phyloP scores from a whole-genome alignment of 1,140 invertebrate genomes.

The Magallana ariakensis region DNA sequence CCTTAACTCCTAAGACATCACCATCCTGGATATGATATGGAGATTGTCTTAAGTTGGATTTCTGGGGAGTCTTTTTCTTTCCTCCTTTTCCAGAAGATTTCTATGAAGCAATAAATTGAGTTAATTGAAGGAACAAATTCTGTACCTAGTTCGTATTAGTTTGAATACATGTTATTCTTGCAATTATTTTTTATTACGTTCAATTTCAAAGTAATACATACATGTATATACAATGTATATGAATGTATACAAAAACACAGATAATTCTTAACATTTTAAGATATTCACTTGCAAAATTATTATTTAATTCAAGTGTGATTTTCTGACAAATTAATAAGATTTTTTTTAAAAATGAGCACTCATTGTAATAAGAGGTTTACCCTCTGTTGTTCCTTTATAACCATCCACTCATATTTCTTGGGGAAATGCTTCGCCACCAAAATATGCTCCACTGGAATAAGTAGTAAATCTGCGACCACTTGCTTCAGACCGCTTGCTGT shows the following conservation, averaged over 20 bases:
- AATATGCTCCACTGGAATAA: conserved; percentile 66
- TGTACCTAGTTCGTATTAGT: too few relatives aligned
- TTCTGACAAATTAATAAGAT: background rate
- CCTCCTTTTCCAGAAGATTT: conserved; percentile 62
- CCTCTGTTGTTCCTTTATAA: conserved; percentile 62
- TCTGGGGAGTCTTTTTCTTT: conserved; percentile 60
- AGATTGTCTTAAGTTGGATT: conserved; percentile 68
- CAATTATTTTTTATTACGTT: too few relatives aligned
- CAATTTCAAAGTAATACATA: too few relatives aligned
- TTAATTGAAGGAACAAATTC: background rate
- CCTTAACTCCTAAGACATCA: conserved; percentile 75
- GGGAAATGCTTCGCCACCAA: conserved; percentile 75
- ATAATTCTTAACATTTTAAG: too few relatives aligned
- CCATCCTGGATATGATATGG: conserved; percentile 75
- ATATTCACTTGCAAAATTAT: too few relatives aligned
- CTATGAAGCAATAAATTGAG: conserved; percentile 16
- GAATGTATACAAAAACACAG: too few relatives aligned
- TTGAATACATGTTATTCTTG: too few relatives aligned
- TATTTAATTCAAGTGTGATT: background rate
- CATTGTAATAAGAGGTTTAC: background rate
- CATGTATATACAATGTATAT: too few relatives aligned
- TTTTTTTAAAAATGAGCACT: background rate
- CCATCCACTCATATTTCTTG: conserved; percentile 69
- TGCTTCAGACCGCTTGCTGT: conserved; percentile 63
- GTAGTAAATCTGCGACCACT: conserved; percentile 61